Percentiles rank a stretch among this genome's conserved stretches.
Evolutionary conservation across 2,888 invertebrate species (phyloP).

Genomic region (Notodonta ziczac): DNA sequence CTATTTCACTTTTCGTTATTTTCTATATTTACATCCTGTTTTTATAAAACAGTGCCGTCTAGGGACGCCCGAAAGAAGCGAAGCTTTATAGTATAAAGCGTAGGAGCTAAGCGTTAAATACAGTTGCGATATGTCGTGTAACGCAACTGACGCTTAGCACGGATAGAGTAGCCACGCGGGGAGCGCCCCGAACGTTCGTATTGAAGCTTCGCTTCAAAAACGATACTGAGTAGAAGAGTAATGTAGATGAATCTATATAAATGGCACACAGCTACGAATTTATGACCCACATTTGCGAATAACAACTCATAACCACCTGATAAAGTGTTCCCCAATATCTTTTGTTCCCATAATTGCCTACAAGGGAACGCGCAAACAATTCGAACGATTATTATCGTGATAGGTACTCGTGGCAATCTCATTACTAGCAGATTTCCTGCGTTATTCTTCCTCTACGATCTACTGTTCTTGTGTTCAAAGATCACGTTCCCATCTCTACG

Average conservation of each 20-base stretch:
- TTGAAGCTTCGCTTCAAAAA: no score
- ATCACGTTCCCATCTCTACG: constrained; percentile 21
- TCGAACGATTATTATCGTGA: constrained; percentile 60
- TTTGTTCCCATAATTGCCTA: constrained; percentile 46
- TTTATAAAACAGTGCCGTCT: no score
- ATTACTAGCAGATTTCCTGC: constrained; percentile 60
- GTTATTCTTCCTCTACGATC: constrained; percentile 40
- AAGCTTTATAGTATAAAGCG: no score
- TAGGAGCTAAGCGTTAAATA: no score
- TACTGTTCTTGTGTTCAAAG: constrained; percentile 18
- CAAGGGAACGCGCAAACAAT: constrained; percentile 51
- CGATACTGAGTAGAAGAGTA: no score
- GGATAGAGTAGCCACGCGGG: no score
- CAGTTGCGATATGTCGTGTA: no score
- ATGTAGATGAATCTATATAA: background rate
- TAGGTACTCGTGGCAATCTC: constrained; percentile 61
- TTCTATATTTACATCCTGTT: no score
- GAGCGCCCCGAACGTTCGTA: no score
- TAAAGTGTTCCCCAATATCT: constrained; percentile 36
- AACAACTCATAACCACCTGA: constrained; percentile 20
- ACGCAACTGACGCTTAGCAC: no score
- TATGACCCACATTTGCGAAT: background rate
- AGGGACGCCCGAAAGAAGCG: no score
- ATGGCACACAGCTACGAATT: background rate
- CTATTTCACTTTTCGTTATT: no score